Base-by-base conservation (phyloP, 2,888 invertebrate genomes). In the Drosophila merina region DNA sequence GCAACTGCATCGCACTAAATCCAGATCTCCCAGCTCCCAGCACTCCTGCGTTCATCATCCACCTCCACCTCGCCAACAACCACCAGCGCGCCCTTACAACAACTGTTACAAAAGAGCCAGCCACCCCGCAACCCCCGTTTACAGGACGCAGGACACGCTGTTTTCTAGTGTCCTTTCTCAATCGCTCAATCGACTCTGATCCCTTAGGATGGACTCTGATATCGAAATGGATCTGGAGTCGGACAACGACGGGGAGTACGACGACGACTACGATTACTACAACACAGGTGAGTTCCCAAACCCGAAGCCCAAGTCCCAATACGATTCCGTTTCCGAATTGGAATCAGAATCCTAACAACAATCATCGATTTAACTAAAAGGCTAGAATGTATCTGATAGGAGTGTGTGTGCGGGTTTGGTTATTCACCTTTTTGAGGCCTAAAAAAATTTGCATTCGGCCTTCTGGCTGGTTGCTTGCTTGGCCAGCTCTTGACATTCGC, bases 221-320 rank as follows among this genome's bases (percentile, higher is more conserved):
- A 96, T 96, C 95, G 97, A 97, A 77, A 86, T 82, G 82, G 82
- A 82, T 60, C 51, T 82, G 91, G 96, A 95, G 92, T 97, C 96
- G 52, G 96, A 96, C 91, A 96, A 96, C 88, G 97, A 97, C 88
- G 95, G 94, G 26, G 80, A 80, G 72, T 80, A 76, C 85, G 85
- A 83, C 51, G 94, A 95, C 89, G 95, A 96, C 78, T 96, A 96
- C 88, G 96, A 96, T 92, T 97, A 97, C 91, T 97, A 97, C 88
- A 95, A 96, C 88, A 93, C 93, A 81, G 92, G 93, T 89, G 69
- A 79, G 67, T 38, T 10, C 3, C 33, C 8, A 8, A 3, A 6
- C 33, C 33, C 12, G 38, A 6, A 7, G 5, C 9, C 5, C 25
- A 36, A 36, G 2, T 28, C 28, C 28, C 28, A 28, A 28, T 5